Conservation (phyloP, 2,888 invertebrate genomes). For the Lacanobia oleracea region DNA sequence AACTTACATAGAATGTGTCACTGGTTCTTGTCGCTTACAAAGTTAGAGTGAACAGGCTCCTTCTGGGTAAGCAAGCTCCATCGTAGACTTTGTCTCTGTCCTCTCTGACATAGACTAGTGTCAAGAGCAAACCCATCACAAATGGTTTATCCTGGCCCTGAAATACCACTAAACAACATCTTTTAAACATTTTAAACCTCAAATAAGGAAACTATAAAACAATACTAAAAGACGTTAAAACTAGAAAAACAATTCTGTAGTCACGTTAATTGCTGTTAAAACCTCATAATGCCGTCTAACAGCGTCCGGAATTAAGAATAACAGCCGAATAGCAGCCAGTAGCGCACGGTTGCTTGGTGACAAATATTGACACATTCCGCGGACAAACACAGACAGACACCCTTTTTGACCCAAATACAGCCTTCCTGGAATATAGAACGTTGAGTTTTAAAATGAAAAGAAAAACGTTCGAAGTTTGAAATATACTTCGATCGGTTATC, state of each 20-base stretch:
- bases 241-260: constrained; percentile 23
- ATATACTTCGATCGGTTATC: constrained; percentile 39
- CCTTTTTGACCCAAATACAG: constrained; percentile 81
- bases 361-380: constrained; percentile 80
- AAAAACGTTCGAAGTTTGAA: constrained; percentile 12
- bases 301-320: constrained; percentile 52
- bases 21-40: too few species aligned
- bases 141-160: background rate
- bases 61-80: too few species aligned
- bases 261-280: constrained; percentile 44
- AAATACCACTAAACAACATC: background rate
- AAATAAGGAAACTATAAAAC: constrained; percentile 26
- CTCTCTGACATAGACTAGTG: too few species aligned
- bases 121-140: too few species aligned
- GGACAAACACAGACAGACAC: constrained; percentile 68
- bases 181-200: background rate
- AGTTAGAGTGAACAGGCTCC: too few species aligned
- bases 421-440: constrained; percentile 74
- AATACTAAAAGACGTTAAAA: constrained; percentile 3
- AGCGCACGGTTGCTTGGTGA: constrained; percentile 67
- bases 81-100: too few species aligned
- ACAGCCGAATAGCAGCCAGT: constrained; percentile 48
- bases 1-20: too few species aligned
- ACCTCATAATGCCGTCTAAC: constrained; percentile 53
- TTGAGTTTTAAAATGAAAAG: constrained; percentile 46